Evolutionary conservation across 2,888 invertebrate genomes (phyloP).

Genomic region (Eudemis profundana): DNA sequence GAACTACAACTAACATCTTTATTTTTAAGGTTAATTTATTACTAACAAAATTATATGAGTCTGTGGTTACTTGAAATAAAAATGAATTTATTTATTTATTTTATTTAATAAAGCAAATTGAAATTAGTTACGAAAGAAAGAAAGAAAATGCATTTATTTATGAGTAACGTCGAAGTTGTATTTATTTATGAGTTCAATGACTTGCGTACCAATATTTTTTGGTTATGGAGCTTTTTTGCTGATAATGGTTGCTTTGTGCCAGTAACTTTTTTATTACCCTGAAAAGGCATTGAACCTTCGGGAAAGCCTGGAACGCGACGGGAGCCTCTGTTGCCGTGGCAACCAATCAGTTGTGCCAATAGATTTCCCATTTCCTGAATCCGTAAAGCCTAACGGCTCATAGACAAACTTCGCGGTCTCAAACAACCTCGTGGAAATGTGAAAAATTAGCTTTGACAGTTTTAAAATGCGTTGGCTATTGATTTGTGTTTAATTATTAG

Average conservation of each 20-base stretch:
- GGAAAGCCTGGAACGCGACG: constrained; percentile 45
- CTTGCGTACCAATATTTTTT: no score
- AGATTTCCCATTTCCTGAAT: constrained; percentile 65
- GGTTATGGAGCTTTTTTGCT: neutral
- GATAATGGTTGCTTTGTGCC: neutral
- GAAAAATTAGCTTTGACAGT: constrained; percentile 50
- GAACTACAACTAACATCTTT: no score
- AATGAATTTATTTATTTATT: no score
- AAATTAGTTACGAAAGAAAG: no score
- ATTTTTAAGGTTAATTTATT: no score
- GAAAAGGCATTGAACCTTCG: constrained; percentile 38
- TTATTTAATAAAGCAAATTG: no score
- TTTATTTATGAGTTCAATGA: no score
- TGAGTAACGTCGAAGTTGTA: no score
- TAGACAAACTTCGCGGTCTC: constrained; percentile 46
- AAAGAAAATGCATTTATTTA: no score
- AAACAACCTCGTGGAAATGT: constrained; percentile 24
- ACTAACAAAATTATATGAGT: no score
- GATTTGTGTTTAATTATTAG: constrained; percentile 61
- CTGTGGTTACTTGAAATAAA: no score
- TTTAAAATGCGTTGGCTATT: constrained; percentile 43
- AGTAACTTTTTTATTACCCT: neutral
- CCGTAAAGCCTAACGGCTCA: constrained; percentile 49
- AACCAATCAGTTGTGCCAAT: constrained; percentile 77
- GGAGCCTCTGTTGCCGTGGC: constrained; percentile 60